Evolutionary conservation across 2,888 invertebrate genomes (phyloP), one percentile per base, ranked within the genome.

Genomic region (Celastrina argiolus): DNA sequence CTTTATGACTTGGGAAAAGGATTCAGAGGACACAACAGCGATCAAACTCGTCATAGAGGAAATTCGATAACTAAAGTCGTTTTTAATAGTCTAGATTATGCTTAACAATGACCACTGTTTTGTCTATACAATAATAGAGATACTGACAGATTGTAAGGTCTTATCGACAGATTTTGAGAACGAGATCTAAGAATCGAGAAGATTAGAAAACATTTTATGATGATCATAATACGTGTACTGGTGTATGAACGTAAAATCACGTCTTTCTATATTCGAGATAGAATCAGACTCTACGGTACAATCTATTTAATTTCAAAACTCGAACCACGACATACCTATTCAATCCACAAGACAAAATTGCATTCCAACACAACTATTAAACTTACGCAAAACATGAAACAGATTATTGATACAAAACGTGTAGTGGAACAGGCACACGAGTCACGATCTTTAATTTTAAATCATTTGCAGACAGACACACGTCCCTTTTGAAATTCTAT

Each of bases 401-500:
- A 59, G 58, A 65, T 58, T 59, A 63, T 65, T 65, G 66, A 66
- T 63, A 59, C 51, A 59, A 66, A 71, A 70, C 70, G 67, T 65
- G 65, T 66, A 67, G 36, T 67, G 67, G 64, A 67, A 70, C 64
- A 69, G 71, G 67, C 64, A 66, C 63, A 39, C 66, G 28, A 71
- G 73, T 71, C 74, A 73, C 74, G 74, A 74, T 72, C 69, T 71
- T 72, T 73, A 73, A 71, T 74, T 72, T 73, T 67, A 67, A 67
- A 69, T 69, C 68, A 68, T 69, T 67, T 67, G 71, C 72, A 72
- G 70, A 72, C 71, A 73, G 70, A 71, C 69, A 71, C 67, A 72
- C 71, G 68, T 71, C 75, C 76, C 75, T 74, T 75, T 76, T 81
- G 81, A 81, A 83, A 82, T 84, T 82, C 81, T 83, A 80, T 86